phyloP scores from a whole-genome alignment of 2,797 vertebrate species.

The Eurystomus glaucurus region DNA sequence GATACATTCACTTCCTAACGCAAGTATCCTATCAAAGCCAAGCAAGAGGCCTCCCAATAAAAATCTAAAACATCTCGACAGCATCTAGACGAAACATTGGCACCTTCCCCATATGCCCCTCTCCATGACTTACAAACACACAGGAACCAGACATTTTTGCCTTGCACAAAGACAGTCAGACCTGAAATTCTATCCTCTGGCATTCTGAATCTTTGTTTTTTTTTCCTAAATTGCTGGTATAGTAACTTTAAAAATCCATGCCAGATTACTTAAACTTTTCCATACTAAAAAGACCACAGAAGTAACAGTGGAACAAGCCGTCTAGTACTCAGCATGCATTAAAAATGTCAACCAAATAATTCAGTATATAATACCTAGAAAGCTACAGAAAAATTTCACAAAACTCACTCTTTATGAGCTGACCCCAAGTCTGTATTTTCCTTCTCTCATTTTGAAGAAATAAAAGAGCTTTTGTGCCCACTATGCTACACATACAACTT shows the following conservation, averaged over 20 bases:
- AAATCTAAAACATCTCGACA: neutral
- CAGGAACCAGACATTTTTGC: neutral
- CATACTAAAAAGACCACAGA: neutral
- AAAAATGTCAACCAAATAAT: neutral
- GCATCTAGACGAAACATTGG: neutral
- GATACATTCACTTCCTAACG: neutral
- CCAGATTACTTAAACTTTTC: neutral
- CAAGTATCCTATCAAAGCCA: neutral
- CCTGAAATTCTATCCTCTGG: neutral
- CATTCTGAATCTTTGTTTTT: neutral
- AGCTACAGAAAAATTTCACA: neutral
- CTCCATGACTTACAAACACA: neutral
- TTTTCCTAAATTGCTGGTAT: neutral
- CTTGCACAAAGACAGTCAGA: neutral
- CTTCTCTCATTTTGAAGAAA: neutral
- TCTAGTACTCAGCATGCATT: neutral
- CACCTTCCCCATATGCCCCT: fast-evolving
- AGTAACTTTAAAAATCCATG: neutral
- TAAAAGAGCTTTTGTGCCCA: neutral
- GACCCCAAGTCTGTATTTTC: neutral
- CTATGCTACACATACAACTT: neutral
- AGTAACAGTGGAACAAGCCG: neutral
- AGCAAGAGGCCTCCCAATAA: neutral
- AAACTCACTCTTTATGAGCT: fast-evolving
- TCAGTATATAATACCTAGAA: neutral